A percentile compares a stretch with the other conserved stretches of the same genome.
Evolutionary conservation across 2,888 invertebrate species (phyloP).

Genomic region (Papilio demoleus): DNA sequence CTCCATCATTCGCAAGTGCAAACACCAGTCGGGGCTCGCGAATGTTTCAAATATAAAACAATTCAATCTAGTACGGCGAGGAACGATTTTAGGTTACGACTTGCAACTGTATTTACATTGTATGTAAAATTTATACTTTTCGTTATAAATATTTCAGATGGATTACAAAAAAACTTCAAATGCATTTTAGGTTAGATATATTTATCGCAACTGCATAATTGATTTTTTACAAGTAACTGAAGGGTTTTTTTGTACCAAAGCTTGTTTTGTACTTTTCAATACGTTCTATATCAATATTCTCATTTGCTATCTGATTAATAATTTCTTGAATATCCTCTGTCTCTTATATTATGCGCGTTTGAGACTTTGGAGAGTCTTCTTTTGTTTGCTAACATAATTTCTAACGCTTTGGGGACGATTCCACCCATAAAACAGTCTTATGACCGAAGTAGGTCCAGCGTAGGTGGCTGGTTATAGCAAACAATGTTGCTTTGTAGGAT

Average conservation of each 20-base stretch:
- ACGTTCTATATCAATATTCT: too few species aligned
- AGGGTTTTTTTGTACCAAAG: too few species aligned
- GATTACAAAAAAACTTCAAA: neutral
- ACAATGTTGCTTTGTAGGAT: constrained; percentile 54
- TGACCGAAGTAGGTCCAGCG: constrained; percentile 35
- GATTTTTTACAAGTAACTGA: too few species aligned
- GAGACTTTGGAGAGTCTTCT: neutral
- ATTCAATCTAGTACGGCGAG: constrained; percentile 45
- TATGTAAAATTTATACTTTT: constrained; percentile 12
- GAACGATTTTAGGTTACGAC: constrained; percentile 41
- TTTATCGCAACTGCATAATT: too few species aligned
- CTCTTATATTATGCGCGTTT: too few species aligned
- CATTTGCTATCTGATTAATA: too few species aligned
- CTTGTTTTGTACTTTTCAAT: too few species aligned
- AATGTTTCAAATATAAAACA: constrained; percentile 61
- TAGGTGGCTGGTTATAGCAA: constrained; percentile 54
- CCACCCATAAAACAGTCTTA: neutral
- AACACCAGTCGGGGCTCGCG: constrained; percentile 61
- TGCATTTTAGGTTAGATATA: too few species aligned
- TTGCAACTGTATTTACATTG: constrained; percentile 47
- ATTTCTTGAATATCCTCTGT: too few species aligned
- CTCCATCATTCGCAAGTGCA: constrained; percentile 71
- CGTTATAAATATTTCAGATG: neutral
- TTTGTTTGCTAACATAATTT: neutral
- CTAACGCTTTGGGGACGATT: neutral